Evolutionary conservation across 2,113 vertebrate genomes (phyloP).

Genomic region (Pterocles burchelli): DNA sequence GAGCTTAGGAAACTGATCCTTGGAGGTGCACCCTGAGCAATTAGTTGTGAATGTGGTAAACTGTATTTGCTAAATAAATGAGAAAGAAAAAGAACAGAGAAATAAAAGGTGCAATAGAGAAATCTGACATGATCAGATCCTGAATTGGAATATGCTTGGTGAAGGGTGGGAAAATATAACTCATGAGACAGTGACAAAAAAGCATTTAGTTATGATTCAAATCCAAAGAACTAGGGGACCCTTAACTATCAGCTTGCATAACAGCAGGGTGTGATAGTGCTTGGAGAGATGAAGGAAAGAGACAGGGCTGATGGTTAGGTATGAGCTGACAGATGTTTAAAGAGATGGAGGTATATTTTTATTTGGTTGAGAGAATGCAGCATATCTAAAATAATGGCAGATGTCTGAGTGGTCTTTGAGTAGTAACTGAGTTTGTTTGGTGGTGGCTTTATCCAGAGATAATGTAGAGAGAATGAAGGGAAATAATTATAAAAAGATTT

Average conservation of each 20-base stretch:
- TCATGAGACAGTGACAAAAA: not conserved
- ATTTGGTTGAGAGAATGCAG: not conserved
- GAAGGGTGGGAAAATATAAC: not conserved
- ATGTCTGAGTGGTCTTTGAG: not conserved
- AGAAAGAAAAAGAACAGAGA: not conserved
- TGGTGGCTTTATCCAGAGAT: not conserved
- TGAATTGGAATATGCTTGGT: not conserved
- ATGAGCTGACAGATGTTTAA: not conserved
- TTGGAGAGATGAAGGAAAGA: not conserved
- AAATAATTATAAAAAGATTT: not conserved
- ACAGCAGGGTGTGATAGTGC: not conserved
- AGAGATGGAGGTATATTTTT: not conserved
- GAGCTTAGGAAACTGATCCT: not conserved
- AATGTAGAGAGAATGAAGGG: not conserved
- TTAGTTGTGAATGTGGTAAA: not conserved
- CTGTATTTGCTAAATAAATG: not conserved
- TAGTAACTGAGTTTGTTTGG: not conserved
- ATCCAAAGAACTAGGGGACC: not conserved
- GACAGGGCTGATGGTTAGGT: not conserved
- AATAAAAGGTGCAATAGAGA: not conserved
- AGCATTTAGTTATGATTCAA: not conserved
- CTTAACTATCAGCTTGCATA: not conserved
- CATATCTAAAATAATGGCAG: not conserved
- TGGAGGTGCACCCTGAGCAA: not conserved
- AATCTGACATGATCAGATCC: not conserved